Base-by-base conservation (phyloP, 2,113 vertebrate genomes). In the Oryzias woworae region DNA sequence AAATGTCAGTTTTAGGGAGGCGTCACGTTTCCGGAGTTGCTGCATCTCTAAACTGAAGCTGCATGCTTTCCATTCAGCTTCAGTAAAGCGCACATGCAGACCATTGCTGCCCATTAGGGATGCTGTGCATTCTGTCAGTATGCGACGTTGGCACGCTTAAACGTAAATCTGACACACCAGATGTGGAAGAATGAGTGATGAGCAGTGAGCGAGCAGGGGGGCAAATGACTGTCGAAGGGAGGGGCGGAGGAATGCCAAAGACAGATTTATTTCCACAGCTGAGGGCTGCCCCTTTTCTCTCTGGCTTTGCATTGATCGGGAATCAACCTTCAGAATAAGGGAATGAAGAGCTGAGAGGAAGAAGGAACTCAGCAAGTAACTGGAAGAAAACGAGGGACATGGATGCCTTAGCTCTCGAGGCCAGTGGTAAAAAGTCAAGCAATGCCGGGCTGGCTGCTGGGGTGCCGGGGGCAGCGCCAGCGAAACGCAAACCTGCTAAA, bases 331-430 rank as follows among this genome's bases (percentile, higher is more conserved):
- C 58, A 66, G 69, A 82, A 61, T 53, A 41, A 50, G 67, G 46
- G 63, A 69, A 62, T 24, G 67, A 36, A 74, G 48, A 69, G 47
- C 44, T 7, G 41, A 28, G 54, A n/a, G 59, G 58, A 57, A 63
- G 44, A 49, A 54, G 45, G 31, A 57, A 75, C 58, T 67, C 73
- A 50, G 20, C 70, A n/a, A 1, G n/a, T 69, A 78, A 53, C 46
- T 66, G 58, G 82, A 69, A 58, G 73, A 63, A 78, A 71, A 73
- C 70, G 47, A 53, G 80, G 86, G 91, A 93, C 76, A 90, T 94
- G 87, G 93, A 90, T 80, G 13, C 92, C 28, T 78, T 93, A 73
- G 83, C 91, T 2, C 65, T 91, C 53, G 94, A 95, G 77, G 92
- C 93, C 65, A 82, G 88, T 15, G 78, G 85, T 58, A 90, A 86